Evolutionary conservation across 1,140 invertebrate genomes (phyloP), one percentile per base, ranked within the genome.

Genomic region (Dufourea novaeangliae): DNA sequence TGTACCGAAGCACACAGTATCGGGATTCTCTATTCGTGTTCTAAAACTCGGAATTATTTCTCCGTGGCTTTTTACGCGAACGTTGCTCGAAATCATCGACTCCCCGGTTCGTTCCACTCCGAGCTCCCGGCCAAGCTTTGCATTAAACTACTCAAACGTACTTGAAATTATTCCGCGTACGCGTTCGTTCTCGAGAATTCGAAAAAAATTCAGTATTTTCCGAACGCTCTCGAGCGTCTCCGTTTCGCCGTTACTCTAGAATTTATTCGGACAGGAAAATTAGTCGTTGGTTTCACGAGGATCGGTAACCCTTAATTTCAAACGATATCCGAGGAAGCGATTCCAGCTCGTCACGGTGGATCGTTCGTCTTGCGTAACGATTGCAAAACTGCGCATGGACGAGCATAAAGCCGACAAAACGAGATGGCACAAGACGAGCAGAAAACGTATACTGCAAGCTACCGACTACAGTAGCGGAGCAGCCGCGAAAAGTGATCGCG

Each of bases 401-500:
- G 46, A 11, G 27, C 29, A 25, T n/a, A n/a, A n/a, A n/a, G 14
- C 34, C 64, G 64, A 22, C 7, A 17, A 39, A n/a, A 6, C 22
- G 67, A 56, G 17, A 69, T 22, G 46, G 0, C n/a, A 6, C 6
- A 22, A 8, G 50, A n/a, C 39, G 44, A 52, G 7, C 50, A n/a
- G n/a, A n/a, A n/a, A n/a, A n/a, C n/a, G n/a, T 25, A 52, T n/a
- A n/a, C 1, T 37, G 32, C 54, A 14, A 22, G 69, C 52, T n/a
- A 27, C 12, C 11, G 39, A 41, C 39, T 52, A 82, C 76, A 81
- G 61, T 34, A 34, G 61, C 44, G 57, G 41, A 63, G 17, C 67
- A 72, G 54, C 52, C 46, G 78, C 39, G 82, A 82, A 73, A 71
- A 78, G 62, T 22, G 50, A 22, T 68, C 78, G 69, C 70, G 44